These are phyloP conservation scores for Melipona beecheii DNA, from an alignment of 2,888 invertebrate genomes.

Conservation along the genomic window DNA sequence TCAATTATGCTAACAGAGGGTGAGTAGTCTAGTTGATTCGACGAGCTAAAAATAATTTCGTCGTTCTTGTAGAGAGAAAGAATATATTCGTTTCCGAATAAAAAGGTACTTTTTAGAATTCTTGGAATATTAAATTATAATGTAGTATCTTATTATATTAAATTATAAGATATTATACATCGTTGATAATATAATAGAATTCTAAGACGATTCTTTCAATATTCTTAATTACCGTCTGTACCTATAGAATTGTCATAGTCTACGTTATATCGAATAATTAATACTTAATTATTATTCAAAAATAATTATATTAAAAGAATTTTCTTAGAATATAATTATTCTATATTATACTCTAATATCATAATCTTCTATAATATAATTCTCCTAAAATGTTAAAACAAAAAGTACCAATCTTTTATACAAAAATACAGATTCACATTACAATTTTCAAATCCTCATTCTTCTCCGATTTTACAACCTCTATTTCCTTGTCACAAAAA, in stretches of 20 bases:
- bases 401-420: not conserved
- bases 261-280: too few species aligned
- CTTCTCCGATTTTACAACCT: not conserved
- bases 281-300: too few species aligned
- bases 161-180: not conserved
- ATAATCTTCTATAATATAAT: too few species aligned
- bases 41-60: constrained; percentile 22
- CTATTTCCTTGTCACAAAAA: not conserved
- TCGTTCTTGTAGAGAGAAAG: not conserved
- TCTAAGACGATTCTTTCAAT: too few species aligned
- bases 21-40: not conserved
- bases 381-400: not conserved
- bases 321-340: not conserved
- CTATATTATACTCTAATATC: too few species aligned
- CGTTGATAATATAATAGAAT: too few species aligned
- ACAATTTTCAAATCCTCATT: not conserved
- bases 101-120: not conserved
- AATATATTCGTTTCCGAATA: not conserved
- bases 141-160: not conserved
- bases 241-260: too few species aligned
- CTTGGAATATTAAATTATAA: not conserved
- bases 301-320: not conserved
- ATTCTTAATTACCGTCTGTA: too few species aligned
- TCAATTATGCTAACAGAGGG: constrained; percentile 1
- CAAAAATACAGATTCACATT: not conserved